Base-by-base conservation (phyloP, 2,888 invertebrate genomes). In the Brachylomia viminalis region DNA sequence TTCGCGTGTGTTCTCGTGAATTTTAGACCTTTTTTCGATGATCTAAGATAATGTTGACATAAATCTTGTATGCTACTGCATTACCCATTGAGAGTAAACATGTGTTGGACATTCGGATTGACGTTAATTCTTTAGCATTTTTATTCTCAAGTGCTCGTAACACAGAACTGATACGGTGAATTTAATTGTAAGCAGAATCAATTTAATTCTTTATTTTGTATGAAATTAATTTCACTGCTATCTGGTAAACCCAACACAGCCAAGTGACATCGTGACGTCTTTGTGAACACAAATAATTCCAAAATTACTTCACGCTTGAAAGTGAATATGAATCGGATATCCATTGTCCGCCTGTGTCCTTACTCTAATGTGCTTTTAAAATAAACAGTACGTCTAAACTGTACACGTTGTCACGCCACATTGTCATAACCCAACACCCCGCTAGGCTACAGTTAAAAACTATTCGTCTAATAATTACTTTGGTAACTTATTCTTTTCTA, bases 401-500 rank as follows among this genome's bases (percentile, higher is more conserved):
- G 84, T 87, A 84, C 86, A 74, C 85, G 88, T 92, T n/a, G n/a
- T 92, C 91, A 93, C 92, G 94, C 92, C 79, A 90, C 82, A 93
- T 93, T 94, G 93, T 94, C 78, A 75, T 62, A 71, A 72, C 73
- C 83, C 83, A 92, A 90, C 88, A 83, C 87, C 96, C 96, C 93
- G 95, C 95, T 88, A 94, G 75, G 95, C 93, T 90, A 96, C 96
- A 95, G 96, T 95, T 95, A 95, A 87, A 88, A 77, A 88, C 92
- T 86, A 91, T 93, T 93, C 91, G 89, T 86, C 90, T 92, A 92
- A 95, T 96, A 95, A 96, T 96, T 94, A 96, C 93, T 91, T 93
- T 95, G 95, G 96, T 95, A 93, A 94, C 88, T 91, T 92, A 92
- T 92, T 93, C 93, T 93, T 94, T 94, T 92, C 91, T 90, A 88